Evolutionary conservation across 2,113 vertebrate species (phyloP).

Genomic region (Corythornis cristatus): DNA sequence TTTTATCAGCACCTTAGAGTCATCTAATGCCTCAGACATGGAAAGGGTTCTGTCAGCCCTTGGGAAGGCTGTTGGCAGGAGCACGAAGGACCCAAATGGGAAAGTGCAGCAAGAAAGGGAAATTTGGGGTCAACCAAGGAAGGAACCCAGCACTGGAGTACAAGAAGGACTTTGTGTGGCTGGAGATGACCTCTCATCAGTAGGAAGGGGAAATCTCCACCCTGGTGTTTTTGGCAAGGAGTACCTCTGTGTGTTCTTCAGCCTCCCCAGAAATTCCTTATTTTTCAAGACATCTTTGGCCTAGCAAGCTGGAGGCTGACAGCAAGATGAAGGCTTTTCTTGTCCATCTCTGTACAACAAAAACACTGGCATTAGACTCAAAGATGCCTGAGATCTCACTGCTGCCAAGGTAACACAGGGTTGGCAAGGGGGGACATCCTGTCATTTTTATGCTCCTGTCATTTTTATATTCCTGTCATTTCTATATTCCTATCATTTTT

Average conservation of each 20-base stretch:
- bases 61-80: background rate
- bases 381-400: background rate
- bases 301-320: background rate
- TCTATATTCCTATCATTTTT: background rate
- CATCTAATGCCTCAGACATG: background rate
- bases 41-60: background rate
- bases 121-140: background rate
- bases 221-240: background rate
- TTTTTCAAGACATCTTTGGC: background rate
- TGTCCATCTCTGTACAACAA: background rate
- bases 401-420: rapidly evolving
- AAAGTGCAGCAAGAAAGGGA: background rate
- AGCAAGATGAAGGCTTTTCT: background rate
- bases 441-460: background rate
- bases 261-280: background rate
- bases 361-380: background rate
- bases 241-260: background rate
- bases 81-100: background rate
- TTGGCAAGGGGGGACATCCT: background rate
- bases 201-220: background rate
- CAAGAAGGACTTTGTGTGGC: background rate
- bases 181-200: background rate
- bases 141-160: background rate
- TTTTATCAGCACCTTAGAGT: background rate
- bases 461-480: background rate